These are phyloP conservation scores for Neogobius melanostomus DNA, from an alignment of 2,113 vertebrate genomes.

Conservation along the genomic window DNA sequence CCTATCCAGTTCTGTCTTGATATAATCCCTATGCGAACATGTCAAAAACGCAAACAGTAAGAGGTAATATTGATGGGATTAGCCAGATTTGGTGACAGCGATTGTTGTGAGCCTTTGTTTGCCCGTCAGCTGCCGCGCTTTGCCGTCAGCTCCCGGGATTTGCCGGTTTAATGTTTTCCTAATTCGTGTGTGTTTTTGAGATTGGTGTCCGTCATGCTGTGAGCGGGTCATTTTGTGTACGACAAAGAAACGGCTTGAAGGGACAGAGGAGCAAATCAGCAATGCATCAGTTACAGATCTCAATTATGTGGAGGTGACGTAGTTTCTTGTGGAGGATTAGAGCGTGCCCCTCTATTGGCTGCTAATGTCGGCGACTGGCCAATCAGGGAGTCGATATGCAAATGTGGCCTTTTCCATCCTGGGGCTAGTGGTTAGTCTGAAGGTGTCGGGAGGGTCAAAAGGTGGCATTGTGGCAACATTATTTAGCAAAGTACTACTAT, in stretches of 20 bases:
- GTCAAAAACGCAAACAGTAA: background rate
- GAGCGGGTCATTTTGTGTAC: background rate
- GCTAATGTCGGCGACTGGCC: no score
- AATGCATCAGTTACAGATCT: no score
- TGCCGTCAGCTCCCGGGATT: background rate
- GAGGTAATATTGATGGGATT: background rate
- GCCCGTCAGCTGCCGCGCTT: background rate
- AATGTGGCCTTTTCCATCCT: no score
- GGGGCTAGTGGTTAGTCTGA: no score
- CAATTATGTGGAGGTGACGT: no score
- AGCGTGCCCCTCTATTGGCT: no score
- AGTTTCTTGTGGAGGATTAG: no score
- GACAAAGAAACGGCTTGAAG: background rate
- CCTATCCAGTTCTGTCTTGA: background rate
- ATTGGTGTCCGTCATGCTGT: background rate
- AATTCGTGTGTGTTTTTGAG: background rate
- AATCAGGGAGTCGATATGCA: no score
- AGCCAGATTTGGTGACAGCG: background rate
- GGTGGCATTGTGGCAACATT: no score
- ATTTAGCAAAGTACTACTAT: no score
- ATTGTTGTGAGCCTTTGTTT: background rate
- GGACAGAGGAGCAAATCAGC: background rate
- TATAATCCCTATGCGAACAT: constrained; percentile 14
- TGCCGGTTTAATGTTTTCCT: background rate
- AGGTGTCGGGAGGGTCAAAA: no score